Base-by-base conservation (phyloP, 1,140 invertebrate species). In the Conus betulinus region DNA sequence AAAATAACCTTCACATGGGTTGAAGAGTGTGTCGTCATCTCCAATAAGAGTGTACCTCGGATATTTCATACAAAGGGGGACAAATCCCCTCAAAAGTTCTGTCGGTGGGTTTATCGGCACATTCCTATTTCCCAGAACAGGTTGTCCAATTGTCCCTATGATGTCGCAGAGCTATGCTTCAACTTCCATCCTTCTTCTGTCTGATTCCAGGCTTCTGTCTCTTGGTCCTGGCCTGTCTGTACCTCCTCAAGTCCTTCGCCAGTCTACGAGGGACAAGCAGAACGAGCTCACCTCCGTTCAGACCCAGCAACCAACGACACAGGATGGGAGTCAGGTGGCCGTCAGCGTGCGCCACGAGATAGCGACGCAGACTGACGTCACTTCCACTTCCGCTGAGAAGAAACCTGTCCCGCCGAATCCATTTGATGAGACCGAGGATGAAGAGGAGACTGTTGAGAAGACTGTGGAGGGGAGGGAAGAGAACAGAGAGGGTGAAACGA, bases 161-260 rank as follows among this genome's bases (percentile, higher is more conserved):
- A 39, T 39, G 39, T 39, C 39, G 39, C 39, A 39, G 39, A 39
- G 39, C 39, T 39, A 39, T 39, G 39, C 39, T 39, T 39, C 39
- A 39, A 39, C 39, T 39, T 39, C 39, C 39, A 39, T 39, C 39
- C 39, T 39, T 39, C 39, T 39, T 39, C 39, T 39, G 39, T 39
- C 39, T 39, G 39, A 39, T 39, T 39, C 39, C 84, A 92, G 91
- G 91, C 13, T 88, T 92, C 57, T 85, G 89, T 13, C 84, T 92
- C 11, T 74, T 92, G 76, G 52, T 91, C 5, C 83, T 88, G 71
- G 91, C 90, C 5, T 79, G 87, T 52, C 86, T 92, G 39, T 92
- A 92, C 74, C 89, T 92, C 13, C 39, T 91, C 55, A 92, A 91
- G 88, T 91, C 91, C 11, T 92, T 92, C 81, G 87, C 39, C 85